Evolutionary conservation across 2,113 vertebrate species (phyloP).

Genomic region (Kobus ellipsiprymnus): DNA sequence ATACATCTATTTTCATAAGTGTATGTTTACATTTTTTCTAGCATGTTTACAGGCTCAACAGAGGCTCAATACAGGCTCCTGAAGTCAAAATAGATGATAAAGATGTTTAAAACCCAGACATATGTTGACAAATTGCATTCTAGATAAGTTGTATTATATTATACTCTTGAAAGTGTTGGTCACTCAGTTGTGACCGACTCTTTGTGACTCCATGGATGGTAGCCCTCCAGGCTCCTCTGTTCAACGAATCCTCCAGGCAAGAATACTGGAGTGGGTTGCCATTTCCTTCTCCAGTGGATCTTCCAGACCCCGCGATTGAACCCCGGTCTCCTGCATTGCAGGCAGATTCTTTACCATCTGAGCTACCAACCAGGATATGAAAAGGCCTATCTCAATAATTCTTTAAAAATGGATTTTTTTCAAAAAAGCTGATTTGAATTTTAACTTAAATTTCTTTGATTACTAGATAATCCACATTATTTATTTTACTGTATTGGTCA

Average conservation of each 20-base stretch:
- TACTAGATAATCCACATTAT: not conserved
- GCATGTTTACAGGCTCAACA: not conserved
- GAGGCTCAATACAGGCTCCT: not conserved
- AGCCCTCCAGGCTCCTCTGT: not conserved
- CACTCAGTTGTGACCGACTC: not conserved
- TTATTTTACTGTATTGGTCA: not conserved
- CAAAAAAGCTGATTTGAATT: not conserved
- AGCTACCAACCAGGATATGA: not conserved
- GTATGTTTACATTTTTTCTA: not conserved
- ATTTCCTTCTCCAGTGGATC: not conserved
- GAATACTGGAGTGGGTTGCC: not conserved
- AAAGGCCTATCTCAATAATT: not conserved
- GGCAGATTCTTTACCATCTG: not conserved
- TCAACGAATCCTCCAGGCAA: not conserved
- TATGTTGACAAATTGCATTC: not conserved
- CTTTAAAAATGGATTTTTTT: not conserved
- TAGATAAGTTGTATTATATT: not conserved
- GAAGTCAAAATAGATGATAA: not conserved
- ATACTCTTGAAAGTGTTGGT: not conserved
- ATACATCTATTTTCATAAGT: not conserved
- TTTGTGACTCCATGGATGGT: not conserved
- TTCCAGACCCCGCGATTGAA: accelerated
- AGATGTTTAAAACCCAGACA: not conserved
- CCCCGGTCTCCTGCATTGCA: not conserved
- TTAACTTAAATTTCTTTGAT: not conserved